Base-by-base conservation (phyloP, 2,797 vertebrate genomes). In the Pangasius sanitwongsei region DNA sequence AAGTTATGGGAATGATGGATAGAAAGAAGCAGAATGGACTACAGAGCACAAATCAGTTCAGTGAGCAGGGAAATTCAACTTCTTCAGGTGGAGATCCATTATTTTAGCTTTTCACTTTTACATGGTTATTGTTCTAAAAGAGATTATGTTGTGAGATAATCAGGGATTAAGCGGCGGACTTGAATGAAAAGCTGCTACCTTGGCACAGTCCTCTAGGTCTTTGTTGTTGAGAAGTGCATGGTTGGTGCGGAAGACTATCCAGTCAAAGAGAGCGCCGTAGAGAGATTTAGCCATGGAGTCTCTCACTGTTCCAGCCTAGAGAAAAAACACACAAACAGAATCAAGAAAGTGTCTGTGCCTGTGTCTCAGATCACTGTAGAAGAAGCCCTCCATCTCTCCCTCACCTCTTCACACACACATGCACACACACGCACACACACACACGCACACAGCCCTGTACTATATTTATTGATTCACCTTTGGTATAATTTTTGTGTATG, bases 181-280 rank as follows among this genome's bases (percentile, higher is more conserved):
- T 50, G 23, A 37, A 28, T 1, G 28, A 23, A 78, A 61, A 37
- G 75, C 65, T 41, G 92, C 91, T 94, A 99, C 99, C 97, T 98
- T 98, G 90, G 96, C 96, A 88, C 94, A 96, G 88, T 98, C 98
- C 91, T 98, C 97, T 94, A 99, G 93, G 93, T 98, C 98, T 94
- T 97, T 97, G 59, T 96, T 97, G 94, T 98, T 99, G 91, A 99
- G 97, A 93, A 99, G 97, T 0, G 99, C 98, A 0, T 99, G 99
- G 94, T 99, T 99, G 95, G 99, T 99, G 89, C 99, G 97, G 95
- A 99, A 99, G 92, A 99, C 98, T 1, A 99, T 99, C 99, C 99
- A 99, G 95, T 99, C 98, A n/a, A 99, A 99, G 83, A 99, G 96
- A 90, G 99, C 98, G 0, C 98, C 97, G 93, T 99, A 99, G 82